Conservation (phyloP, 2,113 vertebrate genomes). For the Corythaixoides concolor region DNA sequence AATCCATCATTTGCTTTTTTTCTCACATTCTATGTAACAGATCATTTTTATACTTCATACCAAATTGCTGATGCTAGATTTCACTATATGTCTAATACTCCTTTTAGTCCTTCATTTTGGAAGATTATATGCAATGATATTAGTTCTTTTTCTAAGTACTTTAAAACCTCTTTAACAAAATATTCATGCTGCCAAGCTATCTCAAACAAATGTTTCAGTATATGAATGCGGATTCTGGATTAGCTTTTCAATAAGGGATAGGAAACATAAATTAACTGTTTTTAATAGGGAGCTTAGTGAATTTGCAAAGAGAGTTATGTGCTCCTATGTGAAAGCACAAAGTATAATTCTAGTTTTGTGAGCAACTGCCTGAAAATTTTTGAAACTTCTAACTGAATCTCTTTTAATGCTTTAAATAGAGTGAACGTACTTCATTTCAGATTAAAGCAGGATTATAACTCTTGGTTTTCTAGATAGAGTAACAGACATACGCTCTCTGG, state of each 20-base stretch:
- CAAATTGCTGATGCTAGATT: constrained; percentile 14
- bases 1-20: background rate
- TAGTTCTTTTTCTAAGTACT: background rate
- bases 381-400: background rate
- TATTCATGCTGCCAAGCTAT: background rate
- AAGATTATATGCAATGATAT: background rate
- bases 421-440: background rate
- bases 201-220: background rate
- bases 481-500: background rate
- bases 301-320: background rate
- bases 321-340: background rate
- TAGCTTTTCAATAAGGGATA: background rate
- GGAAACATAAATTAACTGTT: background rate
- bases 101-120: background rate
- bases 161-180: constrained; percentile 25
- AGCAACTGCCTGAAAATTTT: background rate
- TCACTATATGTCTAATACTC: background rate
- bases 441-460: background rate
- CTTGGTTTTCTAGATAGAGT: background rate
- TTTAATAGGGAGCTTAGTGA: background rate
- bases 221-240: background rate
- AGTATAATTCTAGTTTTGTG: background rate
- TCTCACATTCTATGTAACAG: background rate
- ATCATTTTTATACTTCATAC: background rate
- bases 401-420: background rate